Evolutionary conservation across 2,797 vertebrate species (phyloP), one percentile per base, ranked within the genome.

Genomic region (Carduelis carduelis): DNA sequence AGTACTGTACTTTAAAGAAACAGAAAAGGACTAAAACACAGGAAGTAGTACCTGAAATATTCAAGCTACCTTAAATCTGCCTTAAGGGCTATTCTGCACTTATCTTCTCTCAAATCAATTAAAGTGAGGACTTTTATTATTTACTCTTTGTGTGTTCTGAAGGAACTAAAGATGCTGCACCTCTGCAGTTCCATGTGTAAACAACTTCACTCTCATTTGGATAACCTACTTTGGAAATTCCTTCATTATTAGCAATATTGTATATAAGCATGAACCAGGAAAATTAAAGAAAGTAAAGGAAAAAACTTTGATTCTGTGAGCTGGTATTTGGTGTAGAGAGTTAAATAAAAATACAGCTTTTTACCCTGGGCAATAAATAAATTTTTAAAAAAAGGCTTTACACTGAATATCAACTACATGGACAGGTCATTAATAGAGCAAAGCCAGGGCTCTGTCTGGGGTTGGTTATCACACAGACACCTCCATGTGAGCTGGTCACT

Each of bases 41-140:
- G 43, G 86, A 59, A 63, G 91, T 79, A 90, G 32, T 14, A 72
- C 16, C 43, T 79, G 53, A 84, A 90, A 43, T 46, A 76, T 34
- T 63, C 55, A 56, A 87, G 30, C 18, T 52, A 47, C 27, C 28
- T 80, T 64, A 83, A 93, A 79, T 85, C 52, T 93, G 71, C 52
- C 20, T 63, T 24, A 77, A 87, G 37, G 50, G 41, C 39, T 83
- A 11, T 37, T 61, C 27, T 34, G 41, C 55, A 53, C 8, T 80
- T 57, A 55, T 1, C 35, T 84, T 57, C 57, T 34, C 72, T 35
- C 43, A 81, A 87, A 84, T 39, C 46, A 74, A 21, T 34, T 80
- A 39, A 85, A 75, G 26, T 37, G 32, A 75, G 18, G 32, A 44
- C 9, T 59, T 37, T 59, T 37, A 59, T 37, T 59, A 37, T 59